These are phyloP conservation scores for Burhinus oedicnemus DNA, from an alignment of 2,113 vertebrate genomes.

Conservation along the genomic window DNA sequence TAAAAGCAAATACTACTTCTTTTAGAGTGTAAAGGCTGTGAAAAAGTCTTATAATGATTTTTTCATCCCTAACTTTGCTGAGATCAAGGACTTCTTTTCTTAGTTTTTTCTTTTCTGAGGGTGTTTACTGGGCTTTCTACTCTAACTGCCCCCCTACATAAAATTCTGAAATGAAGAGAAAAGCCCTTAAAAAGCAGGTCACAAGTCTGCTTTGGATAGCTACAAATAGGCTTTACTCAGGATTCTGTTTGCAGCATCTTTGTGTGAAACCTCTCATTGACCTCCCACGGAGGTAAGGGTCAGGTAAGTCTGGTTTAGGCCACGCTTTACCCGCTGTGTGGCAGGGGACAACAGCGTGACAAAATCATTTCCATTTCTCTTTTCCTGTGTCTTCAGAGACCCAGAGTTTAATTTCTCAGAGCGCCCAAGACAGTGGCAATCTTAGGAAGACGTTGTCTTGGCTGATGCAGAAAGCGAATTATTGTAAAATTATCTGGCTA, in stretches of 20 bases:
- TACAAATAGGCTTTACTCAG: background rate
- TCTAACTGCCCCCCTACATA: background rate
- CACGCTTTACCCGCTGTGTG: background rate
- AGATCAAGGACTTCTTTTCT: background rate
- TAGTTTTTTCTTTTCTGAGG: background rate
- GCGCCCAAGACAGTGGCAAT: background rate
- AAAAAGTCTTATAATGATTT: background rate
- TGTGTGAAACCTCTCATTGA: background rate
- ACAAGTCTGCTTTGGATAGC: background rate
- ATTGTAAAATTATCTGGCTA: background rate
- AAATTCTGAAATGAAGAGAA: background rate
- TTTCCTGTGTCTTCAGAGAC: background rate
- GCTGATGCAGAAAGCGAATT: background rate
- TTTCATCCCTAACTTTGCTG: background rate
- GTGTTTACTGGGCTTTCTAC: background rate
- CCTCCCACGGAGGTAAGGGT: background rate
- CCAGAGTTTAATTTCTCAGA: background rate
- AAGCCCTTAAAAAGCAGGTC: background rate
- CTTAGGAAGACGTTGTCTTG: background rate
- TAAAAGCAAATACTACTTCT: background rate
- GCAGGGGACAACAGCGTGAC: fast-evolving
- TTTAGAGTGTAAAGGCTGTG: background rate
- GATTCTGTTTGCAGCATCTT: background rate
- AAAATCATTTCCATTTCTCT: background rate
- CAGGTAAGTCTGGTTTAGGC: background rate